phyloP scores from a whole-genome alignment of 2,113 vertebrate genomes.

The Porphyrio hochstetteri region DNA sequence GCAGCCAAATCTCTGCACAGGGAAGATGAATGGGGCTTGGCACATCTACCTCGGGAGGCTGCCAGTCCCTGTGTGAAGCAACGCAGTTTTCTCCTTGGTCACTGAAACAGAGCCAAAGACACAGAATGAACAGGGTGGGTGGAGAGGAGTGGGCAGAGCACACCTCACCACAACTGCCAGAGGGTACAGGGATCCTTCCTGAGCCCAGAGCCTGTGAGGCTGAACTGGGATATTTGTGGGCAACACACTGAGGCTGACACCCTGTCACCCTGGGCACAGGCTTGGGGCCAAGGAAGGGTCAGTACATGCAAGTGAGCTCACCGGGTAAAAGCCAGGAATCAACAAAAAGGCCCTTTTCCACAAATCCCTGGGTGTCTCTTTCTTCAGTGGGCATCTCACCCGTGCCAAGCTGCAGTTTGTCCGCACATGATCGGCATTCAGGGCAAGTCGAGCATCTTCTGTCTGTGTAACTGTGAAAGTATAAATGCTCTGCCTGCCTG shows the following conservation, averaged over 20 bases:
- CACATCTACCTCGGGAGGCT: background rate
- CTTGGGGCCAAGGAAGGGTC: background rate
- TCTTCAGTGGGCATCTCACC: background rate
- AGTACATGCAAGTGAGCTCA: background rate
- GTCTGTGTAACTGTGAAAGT: background rate
- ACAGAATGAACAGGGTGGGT: background rate
- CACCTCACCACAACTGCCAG: background rate
- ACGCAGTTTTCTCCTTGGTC: background rate
- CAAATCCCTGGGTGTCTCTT: rapidly evolving
- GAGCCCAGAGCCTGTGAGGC: background rate
- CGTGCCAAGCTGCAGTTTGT: background rate
- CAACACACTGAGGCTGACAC: rapidly evolving
- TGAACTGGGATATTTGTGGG: background rate
- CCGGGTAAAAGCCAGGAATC: background rate
- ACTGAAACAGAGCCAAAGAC: background rate
- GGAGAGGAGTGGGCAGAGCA: background rate
- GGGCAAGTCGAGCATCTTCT: background rate
- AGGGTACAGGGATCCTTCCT: background rate
- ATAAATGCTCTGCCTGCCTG: background rate
- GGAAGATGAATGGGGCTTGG: background rate
- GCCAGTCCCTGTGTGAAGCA: background rate
- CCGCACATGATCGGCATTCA: background rate
- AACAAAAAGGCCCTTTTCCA: background rate
- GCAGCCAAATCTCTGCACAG: background rate
- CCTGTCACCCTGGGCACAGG: background rate